phyloP scores from a whole-genome alignment of 2,113 vertebrate genomes.

The Xyliphius kryptos region DNA sequence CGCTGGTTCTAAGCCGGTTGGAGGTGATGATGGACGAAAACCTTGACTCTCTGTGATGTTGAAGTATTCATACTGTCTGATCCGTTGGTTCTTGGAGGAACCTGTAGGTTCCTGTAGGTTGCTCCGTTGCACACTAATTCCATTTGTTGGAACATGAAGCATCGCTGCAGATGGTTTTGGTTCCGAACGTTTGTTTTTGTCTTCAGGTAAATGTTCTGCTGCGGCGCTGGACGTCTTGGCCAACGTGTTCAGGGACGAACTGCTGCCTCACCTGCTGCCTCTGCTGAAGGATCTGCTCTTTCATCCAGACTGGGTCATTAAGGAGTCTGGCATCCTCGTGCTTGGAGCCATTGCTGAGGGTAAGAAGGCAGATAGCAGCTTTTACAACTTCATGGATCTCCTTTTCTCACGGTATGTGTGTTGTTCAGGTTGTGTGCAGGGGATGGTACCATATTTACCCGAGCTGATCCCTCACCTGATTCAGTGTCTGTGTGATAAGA shows the following conservation, averaged over 20 bases:
- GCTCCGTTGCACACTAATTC: no score
- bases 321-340: no score
- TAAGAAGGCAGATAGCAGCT: no score
- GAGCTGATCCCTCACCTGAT: conserved; percentile 91
- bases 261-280: conserved; percentile 83
- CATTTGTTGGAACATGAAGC: no score
- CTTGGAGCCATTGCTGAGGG: conserved; percentile 40
- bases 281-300: conserved; percentile 88
- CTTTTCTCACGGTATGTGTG: no score
- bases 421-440: conserved; percentile 90
- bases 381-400: no score
- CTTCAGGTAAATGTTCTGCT: conserved; percentile 82
- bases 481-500: no score
- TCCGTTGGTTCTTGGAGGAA: no score
- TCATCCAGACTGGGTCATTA: conserved; percentile 60
- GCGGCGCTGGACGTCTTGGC: conserved; percentile 85
- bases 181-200: no score
- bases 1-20: no score
- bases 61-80: conserved; percentile 45
- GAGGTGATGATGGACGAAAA: conserved; percentile 28
- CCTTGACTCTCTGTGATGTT: conserved; percentile 35
- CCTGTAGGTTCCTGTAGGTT: no score
- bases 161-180: no score
- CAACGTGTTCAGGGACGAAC: conserved; percentile 87
- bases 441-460: conserved; percentile 88